A percentile compares a stretch with the other conserved stretches of the same genome.
phyloP scores from a whole-genome alignment of 2,113 vertebrate species.

The Rhinolophus ferrumequinum region DNA sequence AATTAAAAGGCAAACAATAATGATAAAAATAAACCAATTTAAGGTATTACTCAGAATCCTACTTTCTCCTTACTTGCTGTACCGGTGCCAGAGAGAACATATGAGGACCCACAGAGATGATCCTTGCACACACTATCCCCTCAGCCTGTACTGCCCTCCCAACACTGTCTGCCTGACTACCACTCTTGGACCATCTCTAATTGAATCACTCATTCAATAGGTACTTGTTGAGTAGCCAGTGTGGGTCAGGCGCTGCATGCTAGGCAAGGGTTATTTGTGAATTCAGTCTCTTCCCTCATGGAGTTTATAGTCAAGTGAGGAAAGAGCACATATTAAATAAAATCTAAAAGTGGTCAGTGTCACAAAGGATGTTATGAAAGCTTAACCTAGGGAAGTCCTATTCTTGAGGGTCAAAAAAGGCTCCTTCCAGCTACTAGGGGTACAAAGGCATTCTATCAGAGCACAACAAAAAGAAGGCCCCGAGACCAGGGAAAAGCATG shows the following conservation, averaged over 20 bases:
- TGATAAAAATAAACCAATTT: neutral
- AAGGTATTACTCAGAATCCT: neutral
- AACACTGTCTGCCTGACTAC: neutral
- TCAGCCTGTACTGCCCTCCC: neutral
- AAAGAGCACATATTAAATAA: neutral
- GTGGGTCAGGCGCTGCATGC: neutral
- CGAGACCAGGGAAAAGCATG: neutral
- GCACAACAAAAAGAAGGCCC: neutral
- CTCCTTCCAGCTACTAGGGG: neutral
- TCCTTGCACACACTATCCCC: neutral
- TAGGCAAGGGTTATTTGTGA: neutral
- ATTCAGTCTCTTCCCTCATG: neutral
- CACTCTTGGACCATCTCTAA: neutral
- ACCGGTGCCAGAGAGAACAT: neutral
- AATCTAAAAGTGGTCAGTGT: neutral
- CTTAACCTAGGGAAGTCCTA: neutral
- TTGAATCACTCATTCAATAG: neutral
- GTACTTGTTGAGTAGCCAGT: neutral
- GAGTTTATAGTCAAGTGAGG: neutral
- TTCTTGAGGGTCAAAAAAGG: neutral
- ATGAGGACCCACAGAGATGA: rapidly evolving
- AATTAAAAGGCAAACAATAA: neutral
- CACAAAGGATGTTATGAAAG: neutral
- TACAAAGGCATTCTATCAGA: neutral
- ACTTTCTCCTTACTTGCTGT: neutral